Evolutionary conservation across 2,888 invertebrate genomes (phyloP).

Genomic region (Mesorhabditis belari): DNA sequence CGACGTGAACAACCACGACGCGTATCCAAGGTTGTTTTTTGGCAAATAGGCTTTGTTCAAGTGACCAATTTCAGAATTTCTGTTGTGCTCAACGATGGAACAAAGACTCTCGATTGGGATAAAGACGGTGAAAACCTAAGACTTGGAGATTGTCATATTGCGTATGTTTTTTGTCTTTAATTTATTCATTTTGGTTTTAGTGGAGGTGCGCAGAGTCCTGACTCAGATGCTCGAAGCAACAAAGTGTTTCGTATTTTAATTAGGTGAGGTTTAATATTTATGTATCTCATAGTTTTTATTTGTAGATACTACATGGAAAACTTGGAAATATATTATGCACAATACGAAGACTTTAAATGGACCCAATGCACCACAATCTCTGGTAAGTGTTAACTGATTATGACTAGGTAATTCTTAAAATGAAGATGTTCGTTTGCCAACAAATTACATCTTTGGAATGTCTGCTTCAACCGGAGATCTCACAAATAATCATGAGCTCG

Average conservation of each 20-base stretch:
- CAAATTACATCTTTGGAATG: constrained; percentile 86
- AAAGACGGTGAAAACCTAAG: background rate
- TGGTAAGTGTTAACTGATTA: background rate
- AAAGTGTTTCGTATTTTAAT: background rate
- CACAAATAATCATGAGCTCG: background rate
- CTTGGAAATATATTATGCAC: background rate
- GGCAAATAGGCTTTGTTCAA: too few relatives aligned
- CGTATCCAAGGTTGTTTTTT: background rate
- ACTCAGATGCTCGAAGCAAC: background rate
- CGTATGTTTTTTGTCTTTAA: background rate
- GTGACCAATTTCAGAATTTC: too few relatives aligned
- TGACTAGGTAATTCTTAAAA: background rate
- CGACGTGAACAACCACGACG: background rate
- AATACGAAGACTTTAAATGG: background rate
- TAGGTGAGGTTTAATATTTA: background rate
- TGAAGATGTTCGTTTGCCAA: constrained; percentile 71
- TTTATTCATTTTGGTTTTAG: background rate
- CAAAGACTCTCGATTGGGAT: background rate
- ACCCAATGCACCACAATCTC: background rate
- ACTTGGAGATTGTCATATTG: background rate
- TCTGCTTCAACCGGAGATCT: constrained; percentile 94
- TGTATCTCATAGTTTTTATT: background rate
- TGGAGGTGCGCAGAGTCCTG: background rate
- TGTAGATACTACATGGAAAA: background rate
- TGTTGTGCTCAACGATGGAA: background rate